Evolutionary conservation across 2,797 vertebrate genomes (phyloP), one percentile per base, ranked within the genome.

Genomic region (Gymnopithys bicolor): DNA sequence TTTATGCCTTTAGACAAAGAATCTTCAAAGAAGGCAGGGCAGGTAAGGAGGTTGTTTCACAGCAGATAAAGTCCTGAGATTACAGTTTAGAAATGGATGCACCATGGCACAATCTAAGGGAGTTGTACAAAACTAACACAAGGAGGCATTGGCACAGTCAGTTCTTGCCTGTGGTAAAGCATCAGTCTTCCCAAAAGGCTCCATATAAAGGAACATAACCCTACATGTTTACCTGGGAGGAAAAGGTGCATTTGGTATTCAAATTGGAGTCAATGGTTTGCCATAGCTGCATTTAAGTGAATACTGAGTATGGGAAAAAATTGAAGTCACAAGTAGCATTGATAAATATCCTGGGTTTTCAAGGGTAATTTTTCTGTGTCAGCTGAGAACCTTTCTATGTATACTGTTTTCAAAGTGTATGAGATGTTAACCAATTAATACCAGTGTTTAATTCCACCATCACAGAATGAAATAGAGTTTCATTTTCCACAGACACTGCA

Each of bases 41-140:
- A 4, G 6, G 0, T 27, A 7, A 2, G 2, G 1, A 19, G 6
- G 0, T 25, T 58, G 10, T 76, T 83, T 84, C 21, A 46, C 30
- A 55, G 56, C 32, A 78, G 51, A 45, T 17, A 19, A 78, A 76
- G 33, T 63, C 52, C 28, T 59, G 25, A 73, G 28, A 69, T 17
- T 58, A 9, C 27, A 55, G 11, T 27, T 82, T 41, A 89, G 21
- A 62, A 33, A 63, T 24, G 32, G 37, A 60, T 63, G 73, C 35
- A n/a, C 41, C 60, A 9, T 51, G 46, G 28, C 28, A 64, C 32
- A 39, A 2, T 33, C 1, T 43, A n/a, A 67, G 35, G 33, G 9
- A 66, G 13, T 45, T 58, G 22, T 19, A 35, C 4, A 35, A 59
- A 51, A 68, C 6, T 45, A 48, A 49, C 30, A 55, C 3, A 32